Conservation (phyloP, 2,113 vertebrate species). For the Menidia beryllina region DNA sequence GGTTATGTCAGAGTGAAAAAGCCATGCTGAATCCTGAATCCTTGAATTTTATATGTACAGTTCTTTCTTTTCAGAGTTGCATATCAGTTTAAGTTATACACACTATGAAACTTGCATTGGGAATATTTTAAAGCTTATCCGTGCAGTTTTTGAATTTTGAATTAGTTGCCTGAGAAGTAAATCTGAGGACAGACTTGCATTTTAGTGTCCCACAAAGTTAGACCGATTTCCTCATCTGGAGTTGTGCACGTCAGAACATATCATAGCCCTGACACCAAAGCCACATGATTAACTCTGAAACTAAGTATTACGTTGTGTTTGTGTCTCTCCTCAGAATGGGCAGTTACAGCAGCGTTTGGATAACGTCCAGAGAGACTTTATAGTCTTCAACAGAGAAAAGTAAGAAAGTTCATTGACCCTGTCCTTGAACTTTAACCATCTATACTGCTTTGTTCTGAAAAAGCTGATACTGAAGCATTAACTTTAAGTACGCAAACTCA, state of each 20-base stretch:
- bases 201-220: slow-evolving; percentile 46
- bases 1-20: too few relatives aligned
- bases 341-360: slow-evolving; percentile 92
- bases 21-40: too few relatives aligned
- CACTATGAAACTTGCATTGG: too few relatives aligned
- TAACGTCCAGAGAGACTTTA: slow-evolving; percentile 93
- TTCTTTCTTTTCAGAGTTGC: too few relatives aligned
- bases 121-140: too few relatives aligned
- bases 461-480: neutral
- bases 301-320: neutral
- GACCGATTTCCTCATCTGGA: neutral
- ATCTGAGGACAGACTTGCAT: too few relatives aligned
- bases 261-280: neutral
- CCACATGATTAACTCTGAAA: neutral
- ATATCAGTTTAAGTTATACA: too few relatives aligned
- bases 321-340: slow-evolving; percentile 80
- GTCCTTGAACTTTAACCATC: neutral
- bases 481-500: neutral
- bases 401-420: slow-evolving; percentile 79
- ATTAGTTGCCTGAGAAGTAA: too few relatives aligned
- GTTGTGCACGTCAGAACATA: neutral
- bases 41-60: too few relatives aligned
- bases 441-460: neutral
- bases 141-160: too few relatives aligned
- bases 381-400: slow-evolving; percentile 99